Base-by-base conservation (phyloP, 2,797 vertebrate genomes). In the Synaphobranchus kaupii region DNA sequence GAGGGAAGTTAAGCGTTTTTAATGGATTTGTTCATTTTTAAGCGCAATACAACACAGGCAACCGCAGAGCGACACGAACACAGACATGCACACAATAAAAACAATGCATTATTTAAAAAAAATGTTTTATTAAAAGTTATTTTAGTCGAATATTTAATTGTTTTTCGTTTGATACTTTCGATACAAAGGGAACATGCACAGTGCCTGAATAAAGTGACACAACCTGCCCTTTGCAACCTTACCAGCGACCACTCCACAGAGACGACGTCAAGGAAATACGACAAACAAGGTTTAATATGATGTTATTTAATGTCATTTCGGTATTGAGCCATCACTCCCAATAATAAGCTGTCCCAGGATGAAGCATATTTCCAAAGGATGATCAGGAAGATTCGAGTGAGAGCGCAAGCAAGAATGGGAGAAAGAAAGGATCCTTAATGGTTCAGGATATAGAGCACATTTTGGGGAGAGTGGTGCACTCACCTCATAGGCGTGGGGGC, bases 401-500 rank as follows among this genome's bases (percentile, higher is more conserved):
- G 71, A 81, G 20, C 1, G 5, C 17, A 47, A 81, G 9, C 31
- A 81, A 48, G 20, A 50, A 9, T 81, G 44, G 44, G n/a, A 50
- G 6, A 81, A 50, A 10, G 47, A 22, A 48, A 81, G 22, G 44
- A 48, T 8, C 22, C 1, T 44, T 44, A 78, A 39, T 9, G 73
- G 39, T 78, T 78, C 4, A 34, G 5, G 28, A 25, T 5, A 68
- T 9, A 28, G 22, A 22, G 9, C 28, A 34, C 8, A 34, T 12
- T 13, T 2, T 10, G 63, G 68, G 8, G 9, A 25, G 68, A 13
- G 68, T 34, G n/a, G 31, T 84, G 58, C 87, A 28, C 94, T 94
- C 91, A 99, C 98, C 95, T 99, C 97, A 0, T 98, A 98, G 0
- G 97, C 98, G 92, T 98, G 98, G 0, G 97, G 97, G 92, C 97